Evolutionary conservation across 1,140 invertebrate genomes (phyloP).

Genomic region (Macrocentrus cingulum): DNA sequence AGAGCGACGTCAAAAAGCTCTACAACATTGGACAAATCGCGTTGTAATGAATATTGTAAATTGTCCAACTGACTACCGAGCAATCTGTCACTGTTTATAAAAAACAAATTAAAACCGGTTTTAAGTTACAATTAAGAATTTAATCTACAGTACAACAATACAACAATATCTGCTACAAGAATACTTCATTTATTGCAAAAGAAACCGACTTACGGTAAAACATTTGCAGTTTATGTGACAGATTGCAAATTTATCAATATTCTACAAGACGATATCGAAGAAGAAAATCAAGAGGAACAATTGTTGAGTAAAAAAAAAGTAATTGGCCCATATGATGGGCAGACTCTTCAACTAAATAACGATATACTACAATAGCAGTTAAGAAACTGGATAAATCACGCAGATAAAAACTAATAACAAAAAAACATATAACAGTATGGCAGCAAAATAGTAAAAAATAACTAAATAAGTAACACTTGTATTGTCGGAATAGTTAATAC

Average conservation of each 20-base stretch:
- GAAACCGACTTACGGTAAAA: too few relatives aligned
- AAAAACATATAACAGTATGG: too few relatives aligned
- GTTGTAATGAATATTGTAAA: conserved; percentile 30
- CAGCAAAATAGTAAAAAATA: conserved; percentile 11
- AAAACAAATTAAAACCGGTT: not conserved
- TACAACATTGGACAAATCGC: conserved; percentile 9
- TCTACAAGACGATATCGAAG: conserved; percentile 17
- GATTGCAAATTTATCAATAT: conserved; percentile 10
- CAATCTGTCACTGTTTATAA: conserved; percentile 7
- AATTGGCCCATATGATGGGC: conserved; percentile 39
- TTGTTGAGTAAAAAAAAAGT: conserved; percentile 29
- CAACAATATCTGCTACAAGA: too few relatives aligned
- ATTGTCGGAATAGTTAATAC: too few relatives aligned
- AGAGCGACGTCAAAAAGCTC: not conserved
- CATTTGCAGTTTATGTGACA: conserved; percentile 2
- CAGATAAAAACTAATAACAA: too few relatives aligned
- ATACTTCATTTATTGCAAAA: too few relatives aligned
- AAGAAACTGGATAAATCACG: conserved; percentile 17
- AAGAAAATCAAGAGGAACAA: conserved; percentile 9
- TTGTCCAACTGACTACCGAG: too few relatives aligned
- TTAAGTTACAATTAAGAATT: not conserved
- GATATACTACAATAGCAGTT: conserved; percentile 17
- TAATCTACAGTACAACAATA: not conserved
- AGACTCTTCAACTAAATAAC: conserved; percentile 26
- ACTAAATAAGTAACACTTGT: too few relatives aligned